These are phyloP conservation scores for Lasioglossum marginatum DNA, from an alignment of 2,888 invertebrate species.

Conservation along the genomic window DNA sequence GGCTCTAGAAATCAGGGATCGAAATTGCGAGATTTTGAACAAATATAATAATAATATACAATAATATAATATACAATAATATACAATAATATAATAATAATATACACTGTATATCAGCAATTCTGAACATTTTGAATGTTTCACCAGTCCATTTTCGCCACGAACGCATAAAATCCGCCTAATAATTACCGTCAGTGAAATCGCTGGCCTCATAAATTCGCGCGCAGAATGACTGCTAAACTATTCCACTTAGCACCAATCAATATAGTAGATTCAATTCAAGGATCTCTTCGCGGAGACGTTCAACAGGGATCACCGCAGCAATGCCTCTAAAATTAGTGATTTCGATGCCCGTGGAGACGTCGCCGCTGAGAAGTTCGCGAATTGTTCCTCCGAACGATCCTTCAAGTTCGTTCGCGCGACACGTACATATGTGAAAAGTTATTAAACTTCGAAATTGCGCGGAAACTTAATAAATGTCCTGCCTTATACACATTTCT, in stretches of 20 bases:
- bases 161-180: too few species aligned
- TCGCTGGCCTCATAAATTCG: background rate
- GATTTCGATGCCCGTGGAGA: slow-evolving; percentile 15
- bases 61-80: too few species aligned
- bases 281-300: background rate
- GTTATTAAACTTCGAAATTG: slow-evolving; percentile 57
- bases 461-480: slow-evolving; percentile 43
- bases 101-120: too few species aligned
- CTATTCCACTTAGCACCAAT: background rate
- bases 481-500: slow-evolving; percentile 27
- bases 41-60: too few species aligned
- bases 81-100: too few species aligned
- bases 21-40: too few species aligned
- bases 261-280: slow-evolving; percentile 15
- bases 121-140: too few species aligned
- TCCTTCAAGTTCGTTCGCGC: slow-evolving; percentile 11
- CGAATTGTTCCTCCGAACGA: slow-evolving; percentile 33
- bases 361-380: slow-evolving; percentile 33
- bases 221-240: background rate
- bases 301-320: slow-evolving; percentile 5
- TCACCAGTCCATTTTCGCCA: background rate
- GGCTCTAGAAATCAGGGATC: background rate
- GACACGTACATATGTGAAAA: slow-evolving; percentile 27
- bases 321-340: background rate
- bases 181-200: background rate